Evolutionary conservation across 2,888 invertebrate species (phyloP).

Genomic region (Chymomyza caudatula): DNA sequence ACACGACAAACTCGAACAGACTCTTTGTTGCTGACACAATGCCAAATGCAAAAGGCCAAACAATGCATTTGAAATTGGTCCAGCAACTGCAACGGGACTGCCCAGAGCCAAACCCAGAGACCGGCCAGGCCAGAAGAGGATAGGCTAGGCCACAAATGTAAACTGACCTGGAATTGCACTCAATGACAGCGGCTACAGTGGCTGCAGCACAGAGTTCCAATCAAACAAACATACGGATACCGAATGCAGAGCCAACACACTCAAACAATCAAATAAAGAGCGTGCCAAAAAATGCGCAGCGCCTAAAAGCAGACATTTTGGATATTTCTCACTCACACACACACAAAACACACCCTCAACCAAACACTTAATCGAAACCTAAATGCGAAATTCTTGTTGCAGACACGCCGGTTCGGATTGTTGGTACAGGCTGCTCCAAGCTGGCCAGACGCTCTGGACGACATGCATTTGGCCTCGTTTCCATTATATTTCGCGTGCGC

Average conservation of each 20-base stretch:
- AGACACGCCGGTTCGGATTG: not conserved
- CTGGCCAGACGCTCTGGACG: not conserved
- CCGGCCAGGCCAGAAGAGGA: not conserved
- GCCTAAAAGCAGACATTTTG: not conserved
- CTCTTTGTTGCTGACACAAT: not conserved
- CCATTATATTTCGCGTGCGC: constrained; percentile 33
- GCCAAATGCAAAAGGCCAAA: constrained; percentile 8
- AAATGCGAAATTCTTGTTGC: constrained; percentile 54
- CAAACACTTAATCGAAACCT: constrained; percentile 30
- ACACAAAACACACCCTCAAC: constrained; percentile 7
- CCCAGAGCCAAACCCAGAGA: not conserved
- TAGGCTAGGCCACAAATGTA: constrained; percentile 11
- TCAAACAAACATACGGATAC: not conserved
- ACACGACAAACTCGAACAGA: not conserved
- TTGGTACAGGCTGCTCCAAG: not conserved
- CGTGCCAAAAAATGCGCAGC: constrained; percentile 2
- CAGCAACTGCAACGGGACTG: not conserved
- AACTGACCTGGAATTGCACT: constrained; percentile 24
- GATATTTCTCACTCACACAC: not conserved
- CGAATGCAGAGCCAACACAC: not conserved
- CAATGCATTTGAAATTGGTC: not conserved
- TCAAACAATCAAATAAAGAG: not conserved
- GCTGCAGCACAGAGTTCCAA: not conserved
- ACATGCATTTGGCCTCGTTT: constrained; percentile 47
- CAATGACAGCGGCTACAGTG: not conserved